These are phyloP conservation scores for Chrysemys picta DNA, from an alignment of 2,113 vertebrate genomes.

Conservation along the genomic window DNA sequence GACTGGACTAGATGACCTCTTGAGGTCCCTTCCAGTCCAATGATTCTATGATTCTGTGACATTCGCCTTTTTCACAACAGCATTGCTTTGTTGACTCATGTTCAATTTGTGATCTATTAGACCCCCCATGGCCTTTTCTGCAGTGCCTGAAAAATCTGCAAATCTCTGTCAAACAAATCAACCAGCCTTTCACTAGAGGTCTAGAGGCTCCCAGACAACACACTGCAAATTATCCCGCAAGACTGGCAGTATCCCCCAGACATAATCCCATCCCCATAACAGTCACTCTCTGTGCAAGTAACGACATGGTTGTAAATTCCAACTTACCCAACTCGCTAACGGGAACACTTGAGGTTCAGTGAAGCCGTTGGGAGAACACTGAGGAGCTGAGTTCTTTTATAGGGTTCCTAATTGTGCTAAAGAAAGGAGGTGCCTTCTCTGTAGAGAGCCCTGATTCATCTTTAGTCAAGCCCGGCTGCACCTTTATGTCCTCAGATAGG, in stretches of 20 bases:
- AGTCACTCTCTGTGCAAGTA: neutral
- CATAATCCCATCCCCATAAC: fast-evolving
- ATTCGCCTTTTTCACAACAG: too few species aligned
- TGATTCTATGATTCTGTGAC: too few species aligned
- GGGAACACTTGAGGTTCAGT: constrained; percentile 55
- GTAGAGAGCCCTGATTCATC: constrained; percentile 76
- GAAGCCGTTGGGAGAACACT: constrained; percentile 62
- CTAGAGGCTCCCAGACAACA: neutral
- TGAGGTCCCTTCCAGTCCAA: too few species aligned
- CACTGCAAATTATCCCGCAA: fast-evolving
- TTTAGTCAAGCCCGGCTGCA: constrained; percentile 56
- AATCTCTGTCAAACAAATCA: neutral
- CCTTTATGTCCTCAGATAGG: constrained; percentile 64
- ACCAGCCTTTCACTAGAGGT: fast-evolving
- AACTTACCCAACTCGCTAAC: constrained; percentile 73
- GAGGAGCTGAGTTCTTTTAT: constrained; percentile 64
- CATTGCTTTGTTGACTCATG: too few species aligned
- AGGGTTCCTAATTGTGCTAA: constrained; percentile 14
- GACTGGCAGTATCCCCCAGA: fast-evolving
- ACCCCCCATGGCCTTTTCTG: neutral
- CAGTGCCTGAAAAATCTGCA: neutral
- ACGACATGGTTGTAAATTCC: neutral
- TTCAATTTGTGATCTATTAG: neutral
- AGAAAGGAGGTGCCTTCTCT: constrained; percentile 60
- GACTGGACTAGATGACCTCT: too few species aligned